Evolutionary conservation across 2,888 invertebrate species (phyloP), one percentile per base, ranked within the genome.

Genomic region (Cacoxenus indagator): DNA sequence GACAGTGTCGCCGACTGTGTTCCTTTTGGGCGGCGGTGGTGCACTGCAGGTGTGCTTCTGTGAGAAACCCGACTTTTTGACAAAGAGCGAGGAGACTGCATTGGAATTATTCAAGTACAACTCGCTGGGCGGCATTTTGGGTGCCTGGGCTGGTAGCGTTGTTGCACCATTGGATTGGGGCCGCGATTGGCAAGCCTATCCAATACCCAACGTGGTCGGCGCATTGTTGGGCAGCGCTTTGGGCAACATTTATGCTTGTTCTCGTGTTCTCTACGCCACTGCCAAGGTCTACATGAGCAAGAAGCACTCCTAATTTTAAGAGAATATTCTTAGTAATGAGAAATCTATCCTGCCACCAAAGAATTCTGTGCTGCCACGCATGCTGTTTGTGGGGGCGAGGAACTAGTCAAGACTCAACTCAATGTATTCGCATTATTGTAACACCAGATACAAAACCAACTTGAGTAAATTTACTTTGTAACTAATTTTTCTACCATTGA

Each of bases 121-220:
- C 75, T 87, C 88, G 0, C 76, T 84, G 17, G 88, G 88, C 4
- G 86, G 85, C 17, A 86, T 94, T 43, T 78, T 93, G 27, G 95
- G 95, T 5, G 92, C 94, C 11, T 96, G 95, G 95, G 87, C 87
- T 11, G 95, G 95, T 9, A 94, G 95, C 8, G 90, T 93, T 72
- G 92, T 93, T 2, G 93, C 95, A 68, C 96, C 96, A 1, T 88
- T 96, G 45, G 96, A 96, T 85, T 96, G 96, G 96, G 94, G 95
- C 82, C 90, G 92, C 71, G 93, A 93, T 11, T 96, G 95, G 95
- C 95, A 96, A 89, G 70, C 78, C 0, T 93, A 93, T 91, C 93
- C 93, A 0, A 91, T 92, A 78, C 91, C 93, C 2, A 92, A 92
- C 80, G 89, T 91, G 26, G 86, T 91, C 43, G 93, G 93, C 5